phyloP scores from a whole-genome alignment of 2,797 vertebrate genomes.

The Cirrhinus molitorella region DNA sequence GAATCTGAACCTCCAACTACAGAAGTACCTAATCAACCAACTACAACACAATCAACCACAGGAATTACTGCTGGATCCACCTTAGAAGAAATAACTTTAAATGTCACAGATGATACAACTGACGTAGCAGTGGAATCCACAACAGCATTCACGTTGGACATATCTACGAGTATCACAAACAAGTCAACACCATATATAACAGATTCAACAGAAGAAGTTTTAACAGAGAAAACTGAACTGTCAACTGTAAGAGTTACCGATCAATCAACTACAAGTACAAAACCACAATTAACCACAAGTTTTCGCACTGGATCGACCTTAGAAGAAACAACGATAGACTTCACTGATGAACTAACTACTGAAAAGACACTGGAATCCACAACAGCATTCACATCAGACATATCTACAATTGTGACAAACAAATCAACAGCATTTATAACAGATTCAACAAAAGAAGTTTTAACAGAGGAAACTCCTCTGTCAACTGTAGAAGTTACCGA shows the following conservation, averaged over 20 bases:
- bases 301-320: neutral
- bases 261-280: neutral
- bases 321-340: neutral
- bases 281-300: neutral
- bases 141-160: slow-evolving; percentile 10
- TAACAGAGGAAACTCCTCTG: neutral
- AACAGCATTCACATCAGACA: slow-evolving; percentile 16
- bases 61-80: neutral
- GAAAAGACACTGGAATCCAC: neutral
- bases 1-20: neutral
- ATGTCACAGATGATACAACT: too few species aligned
- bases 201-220: neutral
- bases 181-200: neutral
- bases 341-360: neutral
- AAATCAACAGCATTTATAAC: neutral
- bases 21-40: neutral
- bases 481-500: neutral
- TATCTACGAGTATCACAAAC: neutral
- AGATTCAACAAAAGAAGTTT: neutral
- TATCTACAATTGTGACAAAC: neutral
- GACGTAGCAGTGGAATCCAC: neutral
- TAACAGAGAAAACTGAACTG: neutral
- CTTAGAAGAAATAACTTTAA: neutral
- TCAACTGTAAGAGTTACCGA: neutral
- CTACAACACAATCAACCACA: too few species aligned